Conservation (phyloP, 2,113 vertebrate genomes). For the Limnothrissa miodon region DNA sequence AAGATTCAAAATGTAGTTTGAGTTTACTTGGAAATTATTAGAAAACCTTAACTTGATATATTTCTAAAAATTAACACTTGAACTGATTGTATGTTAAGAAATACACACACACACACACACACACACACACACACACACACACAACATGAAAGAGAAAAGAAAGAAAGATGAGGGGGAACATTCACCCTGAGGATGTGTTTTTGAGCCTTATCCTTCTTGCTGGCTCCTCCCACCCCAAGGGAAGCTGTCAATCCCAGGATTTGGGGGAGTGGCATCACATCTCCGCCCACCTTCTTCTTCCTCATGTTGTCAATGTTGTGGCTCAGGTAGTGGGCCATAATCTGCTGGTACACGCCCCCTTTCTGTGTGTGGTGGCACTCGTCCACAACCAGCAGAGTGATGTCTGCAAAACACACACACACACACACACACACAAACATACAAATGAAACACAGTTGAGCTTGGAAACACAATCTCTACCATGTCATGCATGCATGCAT, state of each 20-base stretch:
- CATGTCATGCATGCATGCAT: too few relatives aligned
- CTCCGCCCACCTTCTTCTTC: slow-evolving; percentile 61
- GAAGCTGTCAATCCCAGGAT: slow-evolving; percentile 80
- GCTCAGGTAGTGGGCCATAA: slow-evolving; percentile 76
- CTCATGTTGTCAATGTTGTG: slow-evolving; percentile 67
- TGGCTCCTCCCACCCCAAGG: slow-evolving; percentile 76
- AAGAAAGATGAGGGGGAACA: too few relatives aligned
- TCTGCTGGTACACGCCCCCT: slow-evolving; percentile 78
- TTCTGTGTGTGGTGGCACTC: slow-evolving; percentile 84
- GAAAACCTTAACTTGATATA: too few relatives aligned
- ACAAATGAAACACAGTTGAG: too few relatives aligned
- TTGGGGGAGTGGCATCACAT: slow-evolving; percentile 67
- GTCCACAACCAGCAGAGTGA: slow-evolving; percentile 80
- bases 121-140: neutral
- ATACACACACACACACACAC: neutral
- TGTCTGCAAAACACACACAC: slow-evolving; percentile 65
- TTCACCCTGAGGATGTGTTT: slow-evolving; percentile 78
- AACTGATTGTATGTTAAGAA: too few relatives aligned
- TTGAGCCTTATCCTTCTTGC: slow-evolving; percentile 64
- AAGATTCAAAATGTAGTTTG: too few relatives aligned
- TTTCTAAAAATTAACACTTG: too few relatives aligned
- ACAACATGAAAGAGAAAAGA: neutral
- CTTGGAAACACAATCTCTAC: too few relatives aligned
- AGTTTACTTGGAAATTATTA: too few relatives aligned
- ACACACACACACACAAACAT: neutral